A percentile compares a stretch with the other conserved stretches of the same genome.
phyloP scores from a whole-genome alignment of 1,140 invertebrate genomes.

The Drosophila yakuba region DNA sequence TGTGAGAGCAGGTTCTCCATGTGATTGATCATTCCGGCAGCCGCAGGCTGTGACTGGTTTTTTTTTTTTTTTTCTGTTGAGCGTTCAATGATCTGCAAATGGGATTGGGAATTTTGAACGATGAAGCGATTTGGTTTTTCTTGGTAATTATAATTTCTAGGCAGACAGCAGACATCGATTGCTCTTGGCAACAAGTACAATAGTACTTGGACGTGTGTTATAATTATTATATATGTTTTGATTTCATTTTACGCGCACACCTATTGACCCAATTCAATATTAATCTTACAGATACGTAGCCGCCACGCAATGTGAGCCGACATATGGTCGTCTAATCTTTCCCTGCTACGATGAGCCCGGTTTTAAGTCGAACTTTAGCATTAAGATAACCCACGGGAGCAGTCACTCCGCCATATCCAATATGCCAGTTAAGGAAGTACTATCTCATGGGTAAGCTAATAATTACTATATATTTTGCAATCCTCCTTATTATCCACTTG shows the following conservation, averaged over 20 bases:
- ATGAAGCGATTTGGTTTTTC: constrained; percentile 2
- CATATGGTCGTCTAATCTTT: constrained; percentile 91
- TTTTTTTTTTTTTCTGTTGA: constrained; percentile 12
- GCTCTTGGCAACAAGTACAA: constrained; percentile 16
- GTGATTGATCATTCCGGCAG: constrained; percentile 40
- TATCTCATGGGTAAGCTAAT: constrained; percentile 41
- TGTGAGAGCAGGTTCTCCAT: constrained; percentile 17
- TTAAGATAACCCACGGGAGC: constrained; percentile 86
- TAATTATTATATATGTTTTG: not conserved
- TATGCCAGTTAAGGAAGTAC: constrained; percentile 84
- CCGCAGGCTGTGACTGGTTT: constrained; percentile 49
- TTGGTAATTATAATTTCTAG: constrained; percentile 15
- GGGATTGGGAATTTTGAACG: constrained; percentile 22
- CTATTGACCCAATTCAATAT: not conserved
- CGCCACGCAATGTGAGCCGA: constrained; percentile 93
- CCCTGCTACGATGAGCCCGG: constrained; percentile 96
- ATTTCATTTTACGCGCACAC: not conserved
- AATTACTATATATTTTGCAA: not conserved
- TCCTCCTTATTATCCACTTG: not conserved
- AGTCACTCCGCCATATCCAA: constrained; percentile 87
- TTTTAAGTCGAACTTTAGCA: constrained; percentile 90
- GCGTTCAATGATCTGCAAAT: constrained; percentile 37
- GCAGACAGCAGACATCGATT: not conserved
- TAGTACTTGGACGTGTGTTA: no score
- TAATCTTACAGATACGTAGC: constrained; percentile 87